A percentile compares a stretch with the other conserved stretches of the same genome.
Evolutionary conservation across 2,888 invertebrate species (phyloP).

Genomic region (Lepidochrysops patricia): DNA sequence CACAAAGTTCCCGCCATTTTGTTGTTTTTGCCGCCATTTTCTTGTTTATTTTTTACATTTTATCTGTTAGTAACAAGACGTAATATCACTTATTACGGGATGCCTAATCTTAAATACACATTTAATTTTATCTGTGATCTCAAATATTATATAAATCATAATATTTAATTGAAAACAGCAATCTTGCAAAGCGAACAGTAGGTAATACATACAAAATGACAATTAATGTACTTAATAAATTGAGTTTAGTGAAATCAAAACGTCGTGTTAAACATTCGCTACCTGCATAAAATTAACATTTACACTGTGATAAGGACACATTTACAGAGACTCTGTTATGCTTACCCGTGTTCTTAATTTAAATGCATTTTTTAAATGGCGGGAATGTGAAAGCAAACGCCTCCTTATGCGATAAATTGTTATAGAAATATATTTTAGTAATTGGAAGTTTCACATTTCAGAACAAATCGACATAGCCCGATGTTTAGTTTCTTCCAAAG

Average conservation of each 20-base stretch:
- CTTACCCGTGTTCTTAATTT: neutral
- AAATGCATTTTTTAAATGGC: neutral
- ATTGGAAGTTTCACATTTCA: conserved; percentile 36
- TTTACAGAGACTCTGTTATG: too few relatives aligned
- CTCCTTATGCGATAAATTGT: conserved; percentile 31
- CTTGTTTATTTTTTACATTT: neutral
- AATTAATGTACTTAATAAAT: conserved; percentile 6
- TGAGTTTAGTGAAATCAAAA: neutral
- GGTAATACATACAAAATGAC: neutral
- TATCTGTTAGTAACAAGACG: neutral
- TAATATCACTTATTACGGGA: neutral
- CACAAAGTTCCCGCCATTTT: neutral
- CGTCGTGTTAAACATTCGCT: neutral
- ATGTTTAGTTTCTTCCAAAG: conserved; percentile 68
- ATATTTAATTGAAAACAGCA: too few relatives aligned
- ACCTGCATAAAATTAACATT: neutral
- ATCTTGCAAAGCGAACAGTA: too few relatives aligned
- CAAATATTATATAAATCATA: too few relatives aligned
- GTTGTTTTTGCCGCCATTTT: neutral
- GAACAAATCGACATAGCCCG: conserved; percentile 44
- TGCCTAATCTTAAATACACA: too few relatives aligned
- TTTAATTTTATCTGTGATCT: neutral
- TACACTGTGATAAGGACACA: neutral
- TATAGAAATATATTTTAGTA: conserved; percentile 31
- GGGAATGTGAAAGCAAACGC: conserved; percentile 25